These are phyloP conservation scores for Drosophila bipectinata DNA, from an alignment of 1,140 invertebrate genomes.

Conservation along the genomic window DNA sequence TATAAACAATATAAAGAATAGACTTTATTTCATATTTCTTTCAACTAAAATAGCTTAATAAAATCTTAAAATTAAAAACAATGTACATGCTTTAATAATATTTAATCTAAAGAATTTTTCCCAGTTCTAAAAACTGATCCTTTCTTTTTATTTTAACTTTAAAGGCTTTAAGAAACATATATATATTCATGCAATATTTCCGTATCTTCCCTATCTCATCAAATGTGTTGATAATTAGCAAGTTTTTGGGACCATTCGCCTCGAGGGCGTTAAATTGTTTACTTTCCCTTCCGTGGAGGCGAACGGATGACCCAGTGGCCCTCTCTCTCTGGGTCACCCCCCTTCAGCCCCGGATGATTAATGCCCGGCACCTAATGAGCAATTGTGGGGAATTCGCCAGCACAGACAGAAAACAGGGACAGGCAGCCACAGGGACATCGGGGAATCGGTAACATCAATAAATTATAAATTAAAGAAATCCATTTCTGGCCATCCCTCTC, in stretches of 20 bases:
- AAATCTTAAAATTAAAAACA: not conserved
- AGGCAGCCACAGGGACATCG: conserved; percentile 9
- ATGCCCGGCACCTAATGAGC: conserved; percentile 73
- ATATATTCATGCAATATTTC: conserved; percentile 8
- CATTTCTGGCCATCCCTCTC: conserved; percentile 50
- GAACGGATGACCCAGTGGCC: conserved; percentile 53
- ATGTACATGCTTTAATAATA: no score
- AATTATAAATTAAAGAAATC: conserved; percentile 83
- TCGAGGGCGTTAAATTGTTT: conserved; percentile 57
- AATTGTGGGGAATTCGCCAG: conserved; percentile 56
- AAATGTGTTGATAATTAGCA: conserved; percentile 75
- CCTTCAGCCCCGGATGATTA: conserved; percentile 50
- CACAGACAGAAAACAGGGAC: conserved; percentile 1
- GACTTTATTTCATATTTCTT: no score
- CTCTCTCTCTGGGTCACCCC: conserved; percentile 57
- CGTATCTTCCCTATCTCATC: conserved; percentile 40
- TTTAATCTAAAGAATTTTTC: not conserved
- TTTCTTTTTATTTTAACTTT: conserved; percentile 2
- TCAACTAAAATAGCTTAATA: not conserved
- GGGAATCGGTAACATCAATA: conserved; percentile 76
- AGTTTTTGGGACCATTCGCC: conserved; percentile 36
- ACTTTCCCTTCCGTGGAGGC: conserved; percentile 32
- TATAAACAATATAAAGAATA: no score
- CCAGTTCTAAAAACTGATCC: conserved; percentile 1
- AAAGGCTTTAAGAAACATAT: no score